A percentile compares a stretch with the other conserved stretches of the same genome.
Conservation (phyloP, 2,113 vertebrate genomes). For the Scortum barcoo region DNA sequence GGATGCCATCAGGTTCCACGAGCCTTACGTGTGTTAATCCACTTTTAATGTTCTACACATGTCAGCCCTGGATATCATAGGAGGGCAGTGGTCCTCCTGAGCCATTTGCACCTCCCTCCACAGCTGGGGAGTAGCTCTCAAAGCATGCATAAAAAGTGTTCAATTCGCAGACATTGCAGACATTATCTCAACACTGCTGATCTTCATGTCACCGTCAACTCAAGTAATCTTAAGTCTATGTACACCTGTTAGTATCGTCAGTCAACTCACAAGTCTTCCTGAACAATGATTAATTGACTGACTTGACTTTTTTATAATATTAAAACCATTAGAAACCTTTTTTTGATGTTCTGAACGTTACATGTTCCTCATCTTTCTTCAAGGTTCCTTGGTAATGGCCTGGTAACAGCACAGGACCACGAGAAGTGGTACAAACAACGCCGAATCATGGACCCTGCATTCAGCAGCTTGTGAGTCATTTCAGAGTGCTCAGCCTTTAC, state of each 20-base stretch:
- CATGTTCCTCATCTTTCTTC: background rate
- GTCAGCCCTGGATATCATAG: too few relatives aligned
- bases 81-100: too few relatives aligned
- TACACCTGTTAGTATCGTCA: background rate
- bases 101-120: too few relatives aligned
- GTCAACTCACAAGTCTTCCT: too few relatives aligned
- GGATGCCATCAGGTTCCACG: too few relatives aligned
- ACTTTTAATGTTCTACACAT: too few relatives aligned
- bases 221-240: background rate
- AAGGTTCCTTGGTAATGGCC: conserved; percentile 91
- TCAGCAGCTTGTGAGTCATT: conserved; percentile 88
- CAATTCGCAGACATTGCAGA: too few relatives aligned
- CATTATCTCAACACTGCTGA: too few relatives aligned
- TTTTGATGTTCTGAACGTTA: background rate
- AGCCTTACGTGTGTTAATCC: too few relatives aligned
- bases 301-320: background rate
- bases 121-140: too few relatives aligned
- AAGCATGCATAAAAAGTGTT: too few relatives aligned
- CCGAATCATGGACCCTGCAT: conserved; percentile 91
- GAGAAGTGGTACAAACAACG: conserved; percentile 92
- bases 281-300: background rate
- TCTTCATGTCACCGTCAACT: too few relatives aligned
- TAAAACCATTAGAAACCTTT: background rate
- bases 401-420: conserved; percentile 86
- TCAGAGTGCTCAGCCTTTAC: background rate